Evolutionary conservation across 1,140 invertebrate genomes (phyloP), one percentile per base, ranked within the genome.

Genomic region (Drosophila bocki): DNA sequence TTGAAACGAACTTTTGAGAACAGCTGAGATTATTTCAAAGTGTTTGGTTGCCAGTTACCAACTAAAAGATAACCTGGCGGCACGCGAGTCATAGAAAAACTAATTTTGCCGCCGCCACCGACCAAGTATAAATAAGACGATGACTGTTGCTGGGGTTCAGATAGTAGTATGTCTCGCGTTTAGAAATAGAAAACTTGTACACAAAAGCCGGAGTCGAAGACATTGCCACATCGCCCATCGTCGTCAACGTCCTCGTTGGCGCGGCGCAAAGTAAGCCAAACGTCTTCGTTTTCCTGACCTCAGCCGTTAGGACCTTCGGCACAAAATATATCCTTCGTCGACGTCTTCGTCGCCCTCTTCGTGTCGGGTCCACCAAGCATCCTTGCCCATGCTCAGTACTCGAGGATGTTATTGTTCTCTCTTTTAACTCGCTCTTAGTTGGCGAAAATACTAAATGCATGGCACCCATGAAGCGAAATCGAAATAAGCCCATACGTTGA

Each of bases 121-220:
- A 54, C 80, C 79, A 91, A 88, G 84, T 88, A 91, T 91, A 91
- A 91, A 91, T 91, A 91, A 91, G 84, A 81, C 70, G 80, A 85
- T 88, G 84, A 84, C 70, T 82, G 71, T 91, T 82, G 75, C 78
- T 77, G 68, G 72, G 75, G 84, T 84, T 87, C 80, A 82, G 64
- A 74, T 63, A 56, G 51, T 54, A 54, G 53, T 56, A 74, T 75
- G 79, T 78, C 80, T 72, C 65, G 80, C 65, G 80, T 62, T 88
- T 90, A 88, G 85, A 85, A 88, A 88, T 88, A 88, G 85, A 88
- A 56, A 56, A 88, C 81, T 88, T 88, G 86, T 63, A 70, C 65
- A 68, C 78, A 75, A 82, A 85, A 76, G 69, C 68, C 68, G 75
- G 62, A 67, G 60, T 80, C 78, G 76, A 63, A 59, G 67, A 47